Percentiles rank a stretch among this genome's conserved stretches.
These are phyloP conservation scores for Choloepus hoffmanni DNA, from an alignment of 2,113 vertebrate genomes.

Conservation along the genomic window DNA sequence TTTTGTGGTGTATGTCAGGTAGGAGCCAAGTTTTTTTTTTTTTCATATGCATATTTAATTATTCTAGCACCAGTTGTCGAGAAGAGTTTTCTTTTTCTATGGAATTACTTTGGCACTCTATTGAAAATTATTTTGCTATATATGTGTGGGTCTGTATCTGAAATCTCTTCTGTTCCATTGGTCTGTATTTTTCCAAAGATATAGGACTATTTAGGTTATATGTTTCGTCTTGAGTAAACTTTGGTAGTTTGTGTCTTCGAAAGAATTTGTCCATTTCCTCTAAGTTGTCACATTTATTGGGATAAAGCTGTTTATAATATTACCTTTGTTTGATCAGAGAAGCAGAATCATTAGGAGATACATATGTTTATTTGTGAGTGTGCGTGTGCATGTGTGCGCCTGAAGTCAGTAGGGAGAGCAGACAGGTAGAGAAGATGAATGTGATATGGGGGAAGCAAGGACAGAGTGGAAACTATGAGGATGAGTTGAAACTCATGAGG, in stretches of 20 bases:
- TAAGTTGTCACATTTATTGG: not conserved
- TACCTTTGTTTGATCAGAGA: not conserved
- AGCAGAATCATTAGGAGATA: not conserved
- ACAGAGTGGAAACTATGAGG: not conserved
- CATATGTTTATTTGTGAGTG: not conserved
- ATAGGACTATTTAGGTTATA: not conserved
- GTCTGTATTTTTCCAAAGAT: not conserved
- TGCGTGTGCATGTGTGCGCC: not conserved
- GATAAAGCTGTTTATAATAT: not conserved
- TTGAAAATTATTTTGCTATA: not conserved
- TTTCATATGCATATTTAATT: not conserved
- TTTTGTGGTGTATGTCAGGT: not conserved
- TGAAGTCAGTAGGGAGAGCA: not conserved
- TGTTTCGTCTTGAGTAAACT: not conserved
- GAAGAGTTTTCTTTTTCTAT: constrained; percentile 13
- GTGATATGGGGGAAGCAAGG: not conserved
- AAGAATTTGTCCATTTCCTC: not conserved
- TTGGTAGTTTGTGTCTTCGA: not conserved
- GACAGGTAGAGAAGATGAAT: not conserved
- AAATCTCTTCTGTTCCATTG: not conserved
- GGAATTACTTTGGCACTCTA: not conserved
- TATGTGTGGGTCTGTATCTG: not conserved
- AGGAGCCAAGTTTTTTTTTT: not conserved
- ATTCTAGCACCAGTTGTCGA: not conserved
- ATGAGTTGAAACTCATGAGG: not conserved